phyloP scores from a whole-genome alignment of 1,140 invertebrate species.

The Pygmarrhopalites habei region DNA sequence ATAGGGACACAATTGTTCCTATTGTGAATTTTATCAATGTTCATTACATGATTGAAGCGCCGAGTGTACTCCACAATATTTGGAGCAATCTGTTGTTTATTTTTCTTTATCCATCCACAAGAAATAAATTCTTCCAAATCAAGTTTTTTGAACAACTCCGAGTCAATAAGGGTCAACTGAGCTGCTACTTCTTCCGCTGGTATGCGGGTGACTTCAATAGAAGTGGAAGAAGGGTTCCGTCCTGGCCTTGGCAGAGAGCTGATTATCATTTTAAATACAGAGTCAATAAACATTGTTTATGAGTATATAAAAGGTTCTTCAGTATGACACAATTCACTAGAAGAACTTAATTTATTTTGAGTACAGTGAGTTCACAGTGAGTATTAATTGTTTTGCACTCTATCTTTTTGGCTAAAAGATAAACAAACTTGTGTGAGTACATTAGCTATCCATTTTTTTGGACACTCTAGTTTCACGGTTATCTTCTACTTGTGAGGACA shows the following conservation, averaged over 20 bases:
- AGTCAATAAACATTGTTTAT: no score
- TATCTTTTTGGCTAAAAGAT: background rate
- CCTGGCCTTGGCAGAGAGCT: constrained; percentile 37
- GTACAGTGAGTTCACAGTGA: background rate
- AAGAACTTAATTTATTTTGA: background rate
- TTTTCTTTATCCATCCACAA: constrained; percentile 87
- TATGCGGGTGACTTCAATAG: constrained; percentile 49
- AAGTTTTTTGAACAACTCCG: constrained; percentile 73
- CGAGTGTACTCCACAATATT: constrained; percentile 89
- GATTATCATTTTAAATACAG: background rate
- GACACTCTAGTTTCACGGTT: no score
- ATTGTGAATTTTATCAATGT: no score
- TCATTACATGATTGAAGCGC: constrained; percentile 89
- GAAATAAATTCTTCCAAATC: constrained; percentile 78
- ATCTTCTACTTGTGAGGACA: no score
- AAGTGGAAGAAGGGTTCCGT: constrained; percentile 42
- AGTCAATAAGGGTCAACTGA: constrained; percentile 82
- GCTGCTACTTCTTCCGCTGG: constrained; percentile 69
- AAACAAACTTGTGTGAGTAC: background rate
- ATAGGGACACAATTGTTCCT: no score
- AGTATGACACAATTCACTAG: background rate
- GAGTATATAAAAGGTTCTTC: background rate
- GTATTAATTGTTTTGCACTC: background rate
- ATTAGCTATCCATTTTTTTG: background rate
- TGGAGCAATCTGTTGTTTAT: constrained; percentile 79